These are phyloP conservation scores for Champsocephalus esox DNA, from an alignment of 2,797 vertebrate genomes.

Conservation along the genomic window DNA sequence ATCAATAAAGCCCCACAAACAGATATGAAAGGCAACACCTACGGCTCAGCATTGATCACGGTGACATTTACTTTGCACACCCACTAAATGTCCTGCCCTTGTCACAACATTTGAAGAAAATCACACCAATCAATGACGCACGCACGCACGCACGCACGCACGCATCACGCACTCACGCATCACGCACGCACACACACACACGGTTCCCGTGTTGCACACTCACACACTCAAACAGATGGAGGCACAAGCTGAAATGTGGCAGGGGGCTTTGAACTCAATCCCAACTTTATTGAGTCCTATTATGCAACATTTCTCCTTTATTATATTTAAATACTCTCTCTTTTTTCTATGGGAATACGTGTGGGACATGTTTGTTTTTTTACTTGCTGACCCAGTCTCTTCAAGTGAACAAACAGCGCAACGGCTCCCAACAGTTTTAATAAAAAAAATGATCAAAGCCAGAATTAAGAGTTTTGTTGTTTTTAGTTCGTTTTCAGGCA, in stretches of 20 bases:
- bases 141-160: constrained; percentile 25
- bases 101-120: constrained; percentile 88
- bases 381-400: constrained; percentile 72
- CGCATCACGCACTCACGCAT: constrained; percentile 34
- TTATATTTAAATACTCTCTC: constrained; percentile 38
- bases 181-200: background rate
- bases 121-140: constrained; percentile 77
- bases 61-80: constrained; percentile 93
- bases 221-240: too few relatives aligned
- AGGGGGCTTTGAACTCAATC: constrained; percentile 48
- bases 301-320: constrained; percentile 51
- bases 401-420: constrained; percentile 73
- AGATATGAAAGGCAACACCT: constrained; percentile 88
- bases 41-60: constrained; percentile 90
- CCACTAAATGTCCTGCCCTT: constrained; percentile 88
- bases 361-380: constrained; percentile 32
- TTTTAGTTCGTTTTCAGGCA: constrained; percentile 62
- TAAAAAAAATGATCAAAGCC: constrained; percentile 79
- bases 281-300: constrained; percentile 50
- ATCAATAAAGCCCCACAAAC: constrained; percentile 87
- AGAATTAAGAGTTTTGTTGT: constrained; percentile 75
- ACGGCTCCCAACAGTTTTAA: constrained; percentile 72
- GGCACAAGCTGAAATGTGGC: constrained; percentile 1
- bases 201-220: too few relatives aligned
- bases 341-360: constrained; percentile 50